Evolutionary conservation across 1,140 invertebrate species (phyloP).

Genomic region (Caenorhabditis latens): DNA sequence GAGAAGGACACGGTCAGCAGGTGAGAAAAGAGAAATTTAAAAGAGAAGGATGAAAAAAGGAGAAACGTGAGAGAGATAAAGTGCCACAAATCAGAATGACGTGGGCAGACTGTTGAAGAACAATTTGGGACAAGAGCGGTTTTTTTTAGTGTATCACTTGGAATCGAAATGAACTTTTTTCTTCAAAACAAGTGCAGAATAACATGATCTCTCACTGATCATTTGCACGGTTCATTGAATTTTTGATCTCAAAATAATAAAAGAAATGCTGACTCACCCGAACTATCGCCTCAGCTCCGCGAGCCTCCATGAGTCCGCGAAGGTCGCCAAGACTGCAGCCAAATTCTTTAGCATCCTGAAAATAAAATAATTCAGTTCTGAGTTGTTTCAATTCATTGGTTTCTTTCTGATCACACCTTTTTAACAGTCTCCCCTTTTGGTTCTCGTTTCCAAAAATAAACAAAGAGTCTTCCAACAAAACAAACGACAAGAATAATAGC

Average conservation of each 20-base stretch:
- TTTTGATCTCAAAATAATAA: no score
- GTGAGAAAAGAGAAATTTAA: constrained; percentile 4
- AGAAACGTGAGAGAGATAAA: background rate
- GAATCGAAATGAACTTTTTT: no score
- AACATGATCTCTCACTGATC: no score
- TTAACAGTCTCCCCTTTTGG: constrained; percentile 2
- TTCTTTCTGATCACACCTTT: constrained; percentile 6
- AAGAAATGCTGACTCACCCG: constrained; percentile 79
- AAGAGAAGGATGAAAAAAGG: background rate
- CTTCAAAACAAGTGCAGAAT: no score
- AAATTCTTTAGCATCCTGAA: constrained; percentile 60
- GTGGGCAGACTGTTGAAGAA: background rate
- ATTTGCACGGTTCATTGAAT: no score
- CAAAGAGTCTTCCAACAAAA: constrained; percentile 25
- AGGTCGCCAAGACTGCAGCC: constrained; percentile 86
- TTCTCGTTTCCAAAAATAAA: constrained; percentile 44
- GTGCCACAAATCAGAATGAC: constrained; percentile 64
- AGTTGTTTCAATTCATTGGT: background rate
- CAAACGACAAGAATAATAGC: constrained; percentile 40
- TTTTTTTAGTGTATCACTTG: no score
- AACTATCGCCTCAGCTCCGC: constrained; percentile 87
- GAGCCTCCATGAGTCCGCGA: constrained; percentile 94
- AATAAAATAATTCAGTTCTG: background rate
- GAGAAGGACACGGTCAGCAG: constrained; percentile 16
- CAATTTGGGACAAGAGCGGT: background rate